phyloP scores from a whole-genome alignment of 2,797 vertebrate species.

The Rhyacichthys aspro region DNA sequence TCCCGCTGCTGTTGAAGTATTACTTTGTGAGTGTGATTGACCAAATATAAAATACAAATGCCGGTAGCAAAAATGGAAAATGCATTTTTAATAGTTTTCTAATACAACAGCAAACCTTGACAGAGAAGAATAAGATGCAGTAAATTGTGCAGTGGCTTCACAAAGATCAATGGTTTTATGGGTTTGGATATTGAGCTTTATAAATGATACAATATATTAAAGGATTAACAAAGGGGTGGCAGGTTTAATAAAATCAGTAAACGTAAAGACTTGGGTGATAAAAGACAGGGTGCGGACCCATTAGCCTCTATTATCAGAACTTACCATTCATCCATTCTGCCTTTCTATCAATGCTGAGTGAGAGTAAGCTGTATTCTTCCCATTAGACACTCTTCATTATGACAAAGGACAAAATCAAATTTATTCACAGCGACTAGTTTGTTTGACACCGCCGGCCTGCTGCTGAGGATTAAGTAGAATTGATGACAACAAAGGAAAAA shows the following conservation, averaged over 20 bases:
- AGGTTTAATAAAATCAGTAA: conserved; percentile 1
- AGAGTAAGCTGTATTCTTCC: conserved; percentile 30
- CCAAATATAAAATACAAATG: conserved; percentile 1
- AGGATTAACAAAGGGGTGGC: background rate
- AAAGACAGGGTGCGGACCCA: conserved; percentile 25
- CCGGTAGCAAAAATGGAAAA: background rate
- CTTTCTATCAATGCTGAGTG: conserved; percentile 13
- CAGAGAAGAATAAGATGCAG: background rate
- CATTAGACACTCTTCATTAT: conserved; percentile 43
- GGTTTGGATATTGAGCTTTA: conserved; percentile 6
- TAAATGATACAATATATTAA: conserved; percentile 7
- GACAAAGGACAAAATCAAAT: conserved; percentile 45
- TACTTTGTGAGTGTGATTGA: background rate
- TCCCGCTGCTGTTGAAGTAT: background rate
- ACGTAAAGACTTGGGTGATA: conserved; percentile 10
- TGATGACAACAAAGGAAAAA: conserved; percentile 37
- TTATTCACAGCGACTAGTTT: conserved; percentile 53
- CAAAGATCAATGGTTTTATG: conserved; percentile 1
- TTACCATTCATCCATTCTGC: conserved; percentile 45
- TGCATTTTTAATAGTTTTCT: background rate
- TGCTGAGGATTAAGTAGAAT: conserved; percentile 49
- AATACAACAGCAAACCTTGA: background rate
- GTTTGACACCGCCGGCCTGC: conserved; percentile 29
- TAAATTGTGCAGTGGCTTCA: background rate
- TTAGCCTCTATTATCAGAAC: conserved; percentile 44